These are phyloP conservation scores for Diachrysia chrysitis DNA, from an alignment of 2,888 invertebrate species.

Conservation along the genomic window DNA sequence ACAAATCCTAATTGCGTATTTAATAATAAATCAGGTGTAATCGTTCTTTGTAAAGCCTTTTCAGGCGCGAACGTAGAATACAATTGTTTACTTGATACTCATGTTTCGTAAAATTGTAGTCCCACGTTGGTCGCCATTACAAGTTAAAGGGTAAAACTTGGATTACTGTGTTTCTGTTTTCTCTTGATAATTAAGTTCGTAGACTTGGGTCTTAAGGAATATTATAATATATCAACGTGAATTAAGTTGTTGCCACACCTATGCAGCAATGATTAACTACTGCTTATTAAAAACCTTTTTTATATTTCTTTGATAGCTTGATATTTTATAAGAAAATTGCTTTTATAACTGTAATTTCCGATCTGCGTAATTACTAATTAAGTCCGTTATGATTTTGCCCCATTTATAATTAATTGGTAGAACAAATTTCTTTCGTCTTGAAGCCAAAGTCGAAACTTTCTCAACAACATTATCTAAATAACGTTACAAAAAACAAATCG, in stretches of 20 bases:
- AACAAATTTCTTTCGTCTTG: neutral
- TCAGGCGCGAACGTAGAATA: constrained; percentile 34
- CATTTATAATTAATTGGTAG: constrained; percentile 11
- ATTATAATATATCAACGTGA: constrained; percentile 16
- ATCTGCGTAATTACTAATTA: constrained; percentile 37
- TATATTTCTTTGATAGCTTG: neutral
- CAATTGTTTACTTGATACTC: constrained; percentile 57
- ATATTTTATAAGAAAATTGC: constrained; percentile 24
- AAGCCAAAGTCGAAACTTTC: constrained; percentile 7
- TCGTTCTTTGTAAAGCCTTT: constrained; percentile 32
- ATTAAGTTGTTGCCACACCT: constrained; percentile 10
- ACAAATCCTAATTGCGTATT: constrained; percentile 31
- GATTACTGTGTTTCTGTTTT: constrained; percentile 56
- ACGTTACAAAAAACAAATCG: constrained; percentile 41
- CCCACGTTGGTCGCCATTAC: constrained; percentile 55
- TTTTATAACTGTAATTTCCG: constrained; percentile 26
- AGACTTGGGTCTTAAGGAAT: constrained; percentile 21
- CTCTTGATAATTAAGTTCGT: constrained; percentile 49
- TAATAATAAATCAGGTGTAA: constrained; percentile 30
- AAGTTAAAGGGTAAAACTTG: constrained; percentile 56
- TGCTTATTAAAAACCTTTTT: constrained; percentile 6
- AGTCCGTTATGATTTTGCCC: constrained; percentile 16
- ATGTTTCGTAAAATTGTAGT: constrained; percentile 46
- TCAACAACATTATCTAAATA: constrained; percentile 35
- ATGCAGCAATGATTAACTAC: neutral